Conservation (phyloP, 2,888 invertebrate species). For the Calliphora vomitoria region DNA sequence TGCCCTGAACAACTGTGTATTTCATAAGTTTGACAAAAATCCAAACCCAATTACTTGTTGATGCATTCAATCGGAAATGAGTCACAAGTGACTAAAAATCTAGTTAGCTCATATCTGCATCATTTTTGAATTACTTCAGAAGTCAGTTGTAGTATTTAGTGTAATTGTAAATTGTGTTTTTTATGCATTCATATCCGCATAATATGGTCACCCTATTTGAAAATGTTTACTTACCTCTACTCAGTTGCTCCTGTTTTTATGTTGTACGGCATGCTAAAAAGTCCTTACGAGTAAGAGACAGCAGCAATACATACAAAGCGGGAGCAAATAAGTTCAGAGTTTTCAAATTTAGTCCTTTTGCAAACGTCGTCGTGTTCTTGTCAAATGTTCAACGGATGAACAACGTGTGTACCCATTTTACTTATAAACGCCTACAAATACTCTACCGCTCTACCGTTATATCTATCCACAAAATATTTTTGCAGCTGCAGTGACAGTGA, state of each 20-base stretch:
- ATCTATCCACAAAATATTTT: constrained; percentile 25
- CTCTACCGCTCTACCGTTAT: constrained; percentile 22
- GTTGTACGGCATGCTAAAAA: constrained; percentile 65
- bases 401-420: constrained; percentile 60
- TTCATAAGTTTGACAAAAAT: no score
- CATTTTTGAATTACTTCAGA: no score
- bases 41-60: no score
- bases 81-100: no score
- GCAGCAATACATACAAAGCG: constrained; percentile 69
- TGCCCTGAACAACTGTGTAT: no score
- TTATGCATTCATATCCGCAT: not conserved
- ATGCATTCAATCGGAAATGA: no score
- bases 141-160: no score
- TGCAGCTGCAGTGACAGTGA: constrained; percentile 43
- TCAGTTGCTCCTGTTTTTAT: constrained; percentile 57
- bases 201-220: constrained; percentile 46
- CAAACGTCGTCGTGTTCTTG: constrained; percentile 82
- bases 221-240: constrained; percentile 66
- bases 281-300: constrained; percentile 72
- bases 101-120: no score
- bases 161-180: no score
- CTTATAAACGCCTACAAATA: constrained; percentile 62
- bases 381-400: constrained; percentile 74
- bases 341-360: constrained; percentile 81
- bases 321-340: constrained; percentile 74